Evolutionary conservation across 2,888 invertebrate genomes (phyloP).

Genomic region (Drosophila paramelanica): DNA sequence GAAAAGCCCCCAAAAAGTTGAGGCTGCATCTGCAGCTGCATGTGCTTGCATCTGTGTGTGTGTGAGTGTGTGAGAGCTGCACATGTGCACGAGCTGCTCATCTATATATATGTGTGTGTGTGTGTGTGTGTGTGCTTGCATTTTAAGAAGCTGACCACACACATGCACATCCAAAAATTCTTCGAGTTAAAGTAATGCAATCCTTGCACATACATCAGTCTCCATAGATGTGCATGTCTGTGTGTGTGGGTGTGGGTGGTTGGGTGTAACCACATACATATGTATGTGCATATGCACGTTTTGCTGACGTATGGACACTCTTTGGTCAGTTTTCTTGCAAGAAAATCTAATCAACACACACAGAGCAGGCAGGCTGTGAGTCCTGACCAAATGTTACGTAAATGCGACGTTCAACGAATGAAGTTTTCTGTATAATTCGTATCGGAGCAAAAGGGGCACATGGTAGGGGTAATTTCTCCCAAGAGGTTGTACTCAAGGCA

Average conservation of each 20-base stretch:
- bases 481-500: conserved; percentile 43
- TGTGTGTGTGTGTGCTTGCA: conserved; percentile 65
- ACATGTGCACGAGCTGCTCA: conserved; percentile 35
- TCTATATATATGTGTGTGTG: conserved; percentile 4
- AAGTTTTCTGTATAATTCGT: conserved; percentile 77
- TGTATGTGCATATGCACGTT: conserved; percentile 2
- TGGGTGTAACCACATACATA: conserved; percentile 45
- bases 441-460: conserved; percentile 5
- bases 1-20: conserved; percentile 65
- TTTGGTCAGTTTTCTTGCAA: conserved; percentile 81
- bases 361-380: conserved; percentile 38
- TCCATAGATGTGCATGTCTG: background rate
- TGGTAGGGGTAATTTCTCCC: conserved; percentile 70
- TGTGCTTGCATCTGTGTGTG: conserved; percentile 34
- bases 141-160: conserved; percentile 45
- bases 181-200: conserved; percentile 70
- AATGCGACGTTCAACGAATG: conserved; percentile 67
- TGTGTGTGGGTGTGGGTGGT: conserved; percentile 21
- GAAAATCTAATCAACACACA: conserved; percentile 80
- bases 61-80: conserved; percentile 35
- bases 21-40: conserved; percentile 36
- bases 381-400: conserved; percentile 61
- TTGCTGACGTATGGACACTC: conserved; percentile 73
- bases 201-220: conserved; percentile 36
- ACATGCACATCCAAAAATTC: conserved; percentile 63